phyloP scores from a whole-genome alignment of 2,113 vertebrate species.

The Thunnus maccoyii region DNA sequence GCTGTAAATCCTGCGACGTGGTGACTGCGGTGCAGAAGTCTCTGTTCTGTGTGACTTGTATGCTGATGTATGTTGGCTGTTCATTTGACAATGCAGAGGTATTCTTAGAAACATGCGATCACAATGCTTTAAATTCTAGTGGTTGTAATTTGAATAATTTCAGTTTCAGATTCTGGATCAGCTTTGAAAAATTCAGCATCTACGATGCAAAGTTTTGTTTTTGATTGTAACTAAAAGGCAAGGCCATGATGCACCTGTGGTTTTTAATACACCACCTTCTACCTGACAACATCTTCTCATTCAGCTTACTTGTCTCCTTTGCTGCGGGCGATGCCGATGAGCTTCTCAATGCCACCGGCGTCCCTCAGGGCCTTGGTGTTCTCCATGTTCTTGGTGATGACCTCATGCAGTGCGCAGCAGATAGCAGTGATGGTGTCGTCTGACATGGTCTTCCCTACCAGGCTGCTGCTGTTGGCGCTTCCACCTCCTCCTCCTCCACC shows the following conservation, averaged over 20 bases:
- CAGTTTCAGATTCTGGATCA: neutral
- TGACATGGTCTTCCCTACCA: conserved; percentile 93
- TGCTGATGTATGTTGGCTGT: neutral
- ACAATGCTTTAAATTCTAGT: neutral
- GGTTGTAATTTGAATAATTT: neutral
- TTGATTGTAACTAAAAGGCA: neutral
- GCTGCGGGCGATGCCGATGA: conserved; percentile 95
- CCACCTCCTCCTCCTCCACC: conserved; percentile 66
- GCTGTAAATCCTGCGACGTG: neutral
- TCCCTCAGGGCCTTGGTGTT: conserved; percentile 98
- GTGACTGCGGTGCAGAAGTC: neutral
- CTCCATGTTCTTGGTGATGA: conserved; percentile 99
- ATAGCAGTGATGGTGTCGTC: conserved; percentile 96
- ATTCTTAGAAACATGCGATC: neutral
- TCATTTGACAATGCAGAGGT: too few relatives aligned
- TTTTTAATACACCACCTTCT: neutral
- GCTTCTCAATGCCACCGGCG: conserved; percentile 96
- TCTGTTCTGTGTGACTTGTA: neutral
- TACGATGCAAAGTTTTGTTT: neutral
- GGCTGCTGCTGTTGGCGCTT: conserved; percentile 73
- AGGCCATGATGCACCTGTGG: neutral
- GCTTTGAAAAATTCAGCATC: neutral
- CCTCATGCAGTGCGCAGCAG: conserved; percentile 96
- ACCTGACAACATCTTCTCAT: conserved; percentile 30
- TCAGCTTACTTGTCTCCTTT: conserved; percentile 97